Percentiles rank a stretch among this genome's conserved stretches.
Evolutionary conservation across 2,888 invertebrate genomes (phyloP).

Genomic region (Bombylius discolor): DNA sequence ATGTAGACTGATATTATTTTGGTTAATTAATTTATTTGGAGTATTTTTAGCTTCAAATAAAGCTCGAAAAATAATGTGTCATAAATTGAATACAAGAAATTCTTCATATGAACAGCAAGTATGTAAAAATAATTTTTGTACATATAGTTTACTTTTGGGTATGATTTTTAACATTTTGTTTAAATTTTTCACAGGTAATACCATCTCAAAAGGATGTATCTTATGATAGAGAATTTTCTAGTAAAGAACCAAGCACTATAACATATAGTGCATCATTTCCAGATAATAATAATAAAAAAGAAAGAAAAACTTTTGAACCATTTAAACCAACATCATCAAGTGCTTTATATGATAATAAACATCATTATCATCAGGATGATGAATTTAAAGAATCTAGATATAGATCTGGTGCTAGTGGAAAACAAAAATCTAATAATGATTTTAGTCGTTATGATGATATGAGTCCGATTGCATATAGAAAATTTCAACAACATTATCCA

Average conservation of each 20-base stretch:
- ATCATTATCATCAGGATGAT: background rate
- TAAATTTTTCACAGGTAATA: background rate
- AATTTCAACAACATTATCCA: background rate
- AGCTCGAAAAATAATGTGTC: constrained; percentile 2
- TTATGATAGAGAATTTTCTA: background rate
- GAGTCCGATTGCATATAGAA: background rate
- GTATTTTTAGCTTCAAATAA: constrained; percentile 6
- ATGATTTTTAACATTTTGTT: background rate
- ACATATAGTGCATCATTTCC: background rate
- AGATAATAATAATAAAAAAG: background rate
- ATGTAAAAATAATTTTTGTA: background rate
- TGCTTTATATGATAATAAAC: background rate
- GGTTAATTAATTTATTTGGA: constrained; percentile 39
- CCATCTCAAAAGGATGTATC: background rate
- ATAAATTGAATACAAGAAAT: background rate
- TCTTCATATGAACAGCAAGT: background rate
- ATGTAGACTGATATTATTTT: constrained; percentile 37
- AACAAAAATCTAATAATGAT: background rate
- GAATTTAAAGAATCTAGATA: background rate
- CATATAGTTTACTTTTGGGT: background rate
- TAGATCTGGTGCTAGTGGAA: background rate
- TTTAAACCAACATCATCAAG: background rate
- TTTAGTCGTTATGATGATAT: background rate
- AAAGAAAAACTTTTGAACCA: background rate
- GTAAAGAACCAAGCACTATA: background rate